Base-by-base conservation (phyloP, 2,888 invertebrate genomes). In the Opisthograptis luteolata region DNA sequence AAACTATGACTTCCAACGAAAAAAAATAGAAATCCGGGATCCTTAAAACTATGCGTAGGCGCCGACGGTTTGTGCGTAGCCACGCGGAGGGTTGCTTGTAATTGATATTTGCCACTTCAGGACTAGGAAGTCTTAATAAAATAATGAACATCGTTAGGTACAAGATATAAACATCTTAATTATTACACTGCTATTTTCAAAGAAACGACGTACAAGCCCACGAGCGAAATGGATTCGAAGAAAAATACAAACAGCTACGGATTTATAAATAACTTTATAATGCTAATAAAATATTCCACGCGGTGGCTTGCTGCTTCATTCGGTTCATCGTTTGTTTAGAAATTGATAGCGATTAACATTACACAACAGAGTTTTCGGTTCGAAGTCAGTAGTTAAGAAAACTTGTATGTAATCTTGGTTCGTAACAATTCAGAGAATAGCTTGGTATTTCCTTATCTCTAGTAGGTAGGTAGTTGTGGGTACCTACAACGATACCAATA, bases 391-490 rank as follows among this genome's bases (percentile, higher is more conserved):
- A 54, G n/a, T n/a, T n/a, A n/a, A n/a, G n/a, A n/a, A n/a, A n/a
- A 60, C 66, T 61, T 39, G 24, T 63, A 58, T n/a, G n/a, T 64
- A 62, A 71, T 67, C 65, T 67, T 52, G 55, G 60, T 65, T 62
- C 60, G 59, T 57, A 66, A 60, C 58, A 62, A 64, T 70, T 66
- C 63, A 59, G 58, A 61, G 58, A 66, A 64, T 59, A 49, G 52
- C 58, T 65, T 56, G 59, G 63, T 27, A 3, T 27, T 14, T 40
- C 19, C 24, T 46, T 48, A 58, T 53, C 46, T n/a, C n/a, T n/a
- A n/a, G n/a, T n/a, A n/a, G n/a, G n/a, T n/a, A n/a, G 36, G 34
- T 35, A 22, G 24, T n/a, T 17, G 5, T 17, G 3, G 5, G 3
- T 3, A 24, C 28, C n/a, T n/a, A 41, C 9, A n/a, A 17, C 31